These are phyloP conservation scores for Petrocephalus schoutedeni DNA, from an alignment of 2,797 vertebrate species.

Conservation along the genomic window DNA sequence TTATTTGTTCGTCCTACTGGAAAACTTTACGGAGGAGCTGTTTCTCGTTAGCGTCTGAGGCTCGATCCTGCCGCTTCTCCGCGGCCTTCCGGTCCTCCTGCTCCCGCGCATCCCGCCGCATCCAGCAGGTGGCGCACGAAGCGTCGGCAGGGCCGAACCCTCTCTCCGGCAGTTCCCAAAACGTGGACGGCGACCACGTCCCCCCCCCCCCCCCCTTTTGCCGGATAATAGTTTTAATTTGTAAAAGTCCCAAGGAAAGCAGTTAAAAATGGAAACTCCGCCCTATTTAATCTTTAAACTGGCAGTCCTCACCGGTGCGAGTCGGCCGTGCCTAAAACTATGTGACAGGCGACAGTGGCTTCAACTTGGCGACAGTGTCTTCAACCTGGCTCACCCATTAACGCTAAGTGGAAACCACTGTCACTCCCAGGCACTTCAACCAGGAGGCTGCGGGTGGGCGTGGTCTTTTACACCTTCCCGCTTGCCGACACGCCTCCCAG, in stretches of 20 bases:
- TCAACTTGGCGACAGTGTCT: background rate
- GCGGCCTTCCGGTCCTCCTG: background rate
- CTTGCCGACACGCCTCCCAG: background rate
- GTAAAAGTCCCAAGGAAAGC: background rate
- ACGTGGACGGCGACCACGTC: background rate
- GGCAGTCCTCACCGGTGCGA: background rate
- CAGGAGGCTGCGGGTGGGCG: background rate
- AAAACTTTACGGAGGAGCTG: constrained; percentile 26
- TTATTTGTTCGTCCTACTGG: constrained; percentile 41
- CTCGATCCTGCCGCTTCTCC: background rate
- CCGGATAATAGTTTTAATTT: background rate
- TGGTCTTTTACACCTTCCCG: background rate
- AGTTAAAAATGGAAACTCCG: background rate
- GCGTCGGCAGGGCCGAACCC: background rate
- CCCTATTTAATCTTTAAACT: background rate
- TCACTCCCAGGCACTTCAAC: background rate
- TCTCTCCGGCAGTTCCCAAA: background rate
- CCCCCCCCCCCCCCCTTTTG: background rate
- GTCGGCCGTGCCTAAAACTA: background rate
- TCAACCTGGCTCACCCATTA: constrained; percentile 14
- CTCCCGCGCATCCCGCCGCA: background rate
- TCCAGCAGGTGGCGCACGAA: background rate
- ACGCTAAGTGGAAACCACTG: constrained; percentile 22
- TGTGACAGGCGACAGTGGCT: background rate
- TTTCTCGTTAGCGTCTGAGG: constrained; percentile 31